Evolutionary conservation across 2,797 vertebrate species (phyloP).

Genomic region (Smutsia gigantea): DNA sequence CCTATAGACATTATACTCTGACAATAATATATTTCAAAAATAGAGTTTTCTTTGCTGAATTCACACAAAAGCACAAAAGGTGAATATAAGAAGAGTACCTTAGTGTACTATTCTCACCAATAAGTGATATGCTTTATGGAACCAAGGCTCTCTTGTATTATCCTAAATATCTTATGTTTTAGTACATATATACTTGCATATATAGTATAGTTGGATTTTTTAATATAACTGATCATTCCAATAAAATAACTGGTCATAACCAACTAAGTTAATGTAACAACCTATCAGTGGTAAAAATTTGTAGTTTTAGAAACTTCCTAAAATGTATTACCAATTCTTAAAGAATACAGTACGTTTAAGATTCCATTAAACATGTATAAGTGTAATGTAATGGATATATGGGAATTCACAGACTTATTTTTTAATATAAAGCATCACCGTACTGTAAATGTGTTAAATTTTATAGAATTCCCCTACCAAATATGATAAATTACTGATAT

Average conservation of each 20-base stretch:
- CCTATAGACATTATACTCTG: no score
- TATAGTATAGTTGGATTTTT: neutral
- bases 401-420: neutral
- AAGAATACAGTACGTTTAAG: neutral
- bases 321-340: slow-evolving; percentile 28
- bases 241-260: neutral
- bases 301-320: neutral
- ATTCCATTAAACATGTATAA: neutral
- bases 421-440: neutral
- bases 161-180: neutral
- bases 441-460: neutral
- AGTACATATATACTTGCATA: neutral
- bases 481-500: neutral
- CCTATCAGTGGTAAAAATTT: neutral
- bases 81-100: neutral
- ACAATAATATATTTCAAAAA: no score
- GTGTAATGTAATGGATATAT: neutral
- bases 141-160: neutral
- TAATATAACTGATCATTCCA: neutral
- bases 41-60: no score
- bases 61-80: neutral
- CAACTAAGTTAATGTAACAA: neutral
- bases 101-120: neutral
- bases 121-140: neutral
- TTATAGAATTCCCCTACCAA: neutral